phyloP scores from a whole-genome alignment of 1,140 invertebrate genomes.

The Eupristina koningsbergeri region DNA sequence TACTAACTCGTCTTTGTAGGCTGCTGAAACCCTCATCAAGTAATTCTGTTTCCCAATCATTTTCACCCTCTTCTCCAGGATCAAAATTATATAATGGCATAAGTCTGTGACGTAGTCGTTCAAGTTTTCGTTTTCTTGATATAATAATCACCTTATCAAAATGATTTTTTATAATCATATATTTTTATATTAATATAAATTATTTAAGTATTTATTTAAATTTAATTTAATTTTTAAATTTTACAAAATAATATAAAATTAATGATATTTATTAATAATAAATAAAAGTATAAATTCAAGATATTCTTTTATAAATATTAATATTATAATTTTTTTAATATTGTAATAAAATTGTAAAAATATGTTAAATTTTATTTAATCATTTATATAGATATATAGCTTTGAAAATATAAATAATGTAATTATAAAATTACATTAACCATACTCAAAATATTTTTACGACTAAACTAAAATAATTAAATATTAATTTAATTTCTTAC shows the following conservation, averaged over 20 bases:
- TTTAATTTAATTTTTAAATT: no score
- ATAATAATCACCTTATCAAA: constrained; percentile 69
- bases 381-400: no score
- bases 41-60: constrained; percentile 79
- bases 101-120: constrained; percentile 76
- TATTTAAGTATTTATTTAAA: not conserved
- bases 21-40: constrained; percentile 69
- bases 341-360: no score
- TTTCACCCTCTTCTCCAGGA: constrained; percentile 76
- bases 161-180: not conserved
- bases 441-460: no score
- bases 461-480: not conserved
- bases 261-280: no score
- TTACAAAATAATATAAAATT: no score
- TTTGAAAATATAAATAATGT: no score
- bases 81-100: constrained; percentile 82
- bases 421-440: no score
- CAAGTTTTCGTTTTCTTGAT: constrained; percentile 73
- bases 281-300: no score
- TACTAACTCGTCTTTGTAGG: constrained; percentile 69
- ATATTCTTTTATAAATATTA: no score
- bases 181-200: not conserved
- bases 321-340: no score
- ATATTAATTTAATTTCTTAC: constrained; percentile 59
- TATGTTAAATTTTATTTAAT: no score